Evolutionary conservation across 2,888 invertebrate species (phyloP).

Genomic region (Orthonevra nobilis): DNA sequence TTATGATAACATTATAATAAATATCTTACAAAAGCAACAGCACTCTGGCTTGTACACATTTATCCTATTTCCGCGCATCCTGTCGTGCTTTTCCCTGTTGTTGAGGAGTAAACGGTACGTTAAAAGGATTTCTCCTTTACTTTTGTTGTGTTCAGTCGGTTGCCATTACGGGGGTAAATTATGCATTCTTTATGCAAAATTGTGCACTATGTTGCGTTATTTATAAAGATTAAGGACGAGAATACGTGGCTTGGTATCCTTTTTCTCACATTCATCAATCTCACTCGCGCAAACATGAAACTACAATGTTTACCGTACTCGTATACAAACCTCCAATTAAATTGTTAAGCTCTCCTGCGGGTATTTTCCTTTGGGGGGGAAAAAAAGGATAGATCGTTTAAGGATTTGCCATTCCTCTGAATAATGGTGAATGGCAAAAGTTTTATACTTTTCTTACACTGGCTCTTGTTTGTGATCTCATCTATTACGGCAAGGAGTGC

Average conservation of each 20-base stretch:
- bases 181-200: conserved; percentile 63
- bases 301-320: conserved; percentile 26
- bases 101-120: no score
- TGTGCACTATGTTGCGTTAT: conserved; percentile 46
- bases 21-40: conserved; percentile 38
- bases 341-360: conserved; percentile 32
- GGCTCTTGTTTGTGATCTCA: conserved; percentile 47
- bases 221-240: conserved; percentile 23
- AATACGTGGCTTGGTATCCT: conserved; percentile 5
- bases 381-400: conserved; percentile 53
- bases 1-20: conserved; percentile 55
- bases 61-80: conserved; percentile 23
- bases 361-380: not conserved
- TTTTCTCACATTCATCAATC: conserved; percentile 46
- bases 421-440: conserved; percentile 14
- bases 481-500: conserved; percentile 60
- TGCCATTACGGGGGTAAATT: conserved; percentile 60
- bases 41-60: conserved; percentile 39
- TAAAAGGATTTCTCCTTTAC: conserved; percentile 21
- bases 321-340: conserved; percentile 62
- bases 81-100: no score
- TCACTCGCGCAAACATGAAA: conserved; percentile 2
- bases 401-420: conserved; percentile 54
- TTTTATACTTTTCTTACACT: not conserved
- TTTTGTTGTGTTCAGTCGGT: conserved; percentile 23